These are phyloP conservation scores for Cryptus viduatorius DNA, from an alignment of 2,888 invertebrate genomes.

Conservation along the genomic window DNA sequence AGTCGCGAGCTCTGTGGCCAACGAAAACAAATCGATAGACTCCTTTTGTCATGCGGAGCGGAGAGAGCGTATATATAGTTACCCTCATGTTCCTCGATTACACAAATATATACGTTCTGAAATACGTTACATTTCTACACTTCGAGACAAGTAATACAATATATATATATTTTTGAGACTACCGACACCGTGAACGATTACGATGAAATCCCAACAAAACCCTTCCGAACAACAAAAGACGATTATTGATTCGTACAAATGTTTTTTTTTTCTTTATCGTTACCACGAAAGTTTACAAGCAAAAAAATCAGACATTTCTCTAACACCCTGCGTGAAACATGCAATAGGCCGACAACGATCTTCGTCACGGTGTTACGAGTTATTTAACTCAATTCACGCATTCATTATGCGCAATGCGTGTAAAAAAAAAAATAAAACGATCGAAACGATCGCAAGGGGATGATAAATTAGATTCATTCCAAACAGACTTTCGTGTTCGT, in stretches of 20 bases:
- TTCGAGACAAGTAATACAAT: neutral
- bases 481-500: no score
- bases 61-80: constrained; percentile 41
- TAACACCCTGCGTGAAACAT: neutral
- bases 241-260: no score
- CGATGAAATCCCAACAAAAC: no score
- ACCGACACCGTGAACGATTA: neutral
- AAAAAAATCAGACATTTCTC: neutral
- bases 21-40: constrained; percentile 79
- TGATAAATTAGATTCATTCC: no score
- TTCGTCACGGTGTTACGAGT: no score
- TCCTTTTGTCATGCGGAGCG: constrained; percentile 57
- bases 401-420: no score
- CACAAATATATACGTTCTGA: constrained; percentile 38
- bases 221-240: no score
- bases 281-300: neutral
- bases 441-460: no score
- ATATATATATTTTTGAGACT: neutral
- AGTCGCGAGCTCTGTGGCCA: constrained; percentile 66
- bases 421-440: no score
- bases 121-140: constrained; percentile 1
- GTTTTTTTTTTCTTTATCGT: neutral
- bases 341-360: no score
- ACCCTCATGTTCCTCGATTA: constrained; percentile 38
- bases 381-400: no score